Base-by-base conservation (phyloP, 1,140 invertebrate species). In the Penaeus vannamei region DNA sequence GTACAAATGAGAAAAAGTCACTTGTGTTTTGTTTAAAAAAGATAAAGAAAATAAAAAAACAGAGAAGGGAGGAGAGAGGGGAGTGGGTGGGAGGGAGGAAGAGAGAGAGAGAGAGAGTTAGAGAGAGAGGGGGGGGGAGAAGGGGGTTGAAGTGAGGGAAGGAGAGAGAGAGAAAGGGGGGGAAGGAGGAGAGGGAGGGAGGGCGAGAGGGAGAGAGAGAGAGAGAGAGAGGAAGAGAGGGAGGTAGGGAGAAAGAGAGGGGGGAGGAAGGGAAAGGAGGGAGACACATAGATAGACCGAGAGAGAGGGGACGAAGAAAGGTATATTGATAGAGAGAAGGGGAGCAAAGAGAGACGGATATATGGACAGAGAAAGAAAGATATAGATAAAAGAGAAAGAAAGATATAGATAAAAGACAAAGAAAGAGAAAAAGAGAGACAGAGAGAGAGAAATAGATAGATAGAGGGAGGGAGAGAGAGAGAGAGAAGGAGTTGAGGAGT, bases 21-120 rank as follows among this genome's bases (percentile, higher is more conserved):
- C 36, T 42, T 2, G 36, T 42, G 29, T 26, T 77, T 26, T 77
- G 72, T 77, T 17, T 20, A 23, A 46, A n/a, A 22, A n/a, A 26
- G 42, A 17, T 2, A 1, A 53, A 79, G 32, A 36, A 22, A 36
- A 23, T 79, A 32, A 7, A 22, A n/a, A n/a, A 3, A 77, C 10
- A 29, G 12, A 77, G 22, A 22, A n/a, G 26, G 72, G 12, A 1
- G 12, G n/a, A 12, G 26, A 77, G 8, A 26, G 17, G 72, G 42
- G 72, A 26, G 72, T 8, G 72, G 26, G 72, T 8, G 72, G 26
- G 42, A 42, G 17, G 1, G 46, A 46, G 53, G 8, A 17, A 79
- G 76, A 79, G 76, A 79, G 76, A 79, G 76, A 79, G 76, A 79
- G 76, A 79, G 76, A 79, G 76, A 42, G 76, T 36, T 29, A 79